Evolutionary conservation across 1,140 invertebrate species (phyloP), one percentile per base, ranked within the genome.

Genomic region (Chironomus striatipennis): DNA sequence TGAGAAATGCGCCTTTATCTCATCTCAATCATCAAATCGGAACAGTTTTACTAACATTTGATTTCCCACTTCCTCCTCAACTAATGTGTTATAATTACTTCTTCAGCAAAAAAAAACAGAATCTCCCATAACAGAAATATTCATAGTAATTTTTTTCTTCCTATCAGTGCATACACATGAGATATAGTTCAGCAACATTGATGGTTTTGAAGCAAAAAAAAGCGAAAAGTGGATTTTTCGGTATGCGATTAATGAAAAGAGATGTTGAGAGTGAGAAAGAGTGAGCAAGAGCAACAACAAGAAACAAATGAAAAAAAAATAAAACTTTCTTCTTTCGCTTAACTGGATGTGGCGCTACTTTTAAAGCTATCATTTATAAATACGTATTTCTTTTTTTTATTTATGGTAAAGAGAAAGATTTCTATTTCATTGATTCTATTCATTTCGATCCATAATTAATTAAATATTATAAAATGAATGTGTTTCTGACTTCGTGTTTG

Each of bases 341-440:
- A 70, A 70, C 65, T 70, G 65, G 65, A 70, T 70, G 65, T 70
- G 65, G 65, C 17, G 65, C 65, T 70, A 20, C 20, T 20, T 70
- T 70, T 57, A 12, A 57, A 57, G 47, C n/a, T n/a, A 57, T 57
- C 47, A 57, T 70, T 21, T 70, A 20, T 70, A 70, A 70, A 70
- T 70, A 20, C 18, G 65, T 70, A 20, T 70, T 18, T 6, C 47
- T 57, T n/a, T 47, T 47, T 47, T 57, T 57, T n/a, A 57, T 57
- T 57, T 70, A 70, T 70, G 65, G 65, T 70, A 9, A 70, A 70
- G 18, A 70, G n/a, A 57, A 57, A 57, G 65, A 70, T 70, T 70
- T 70, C 65, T 70, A 18, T 70, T 20, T 8, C 17, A 70, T 70
- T 20, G 65, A 70, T 20, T 70, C 17, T 70, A 20, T 18, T 18